Evolutionary conservation across 2,888 invertebrate genomes (phyloP).

Genomic region (Pyralis farinalis): DNA sequence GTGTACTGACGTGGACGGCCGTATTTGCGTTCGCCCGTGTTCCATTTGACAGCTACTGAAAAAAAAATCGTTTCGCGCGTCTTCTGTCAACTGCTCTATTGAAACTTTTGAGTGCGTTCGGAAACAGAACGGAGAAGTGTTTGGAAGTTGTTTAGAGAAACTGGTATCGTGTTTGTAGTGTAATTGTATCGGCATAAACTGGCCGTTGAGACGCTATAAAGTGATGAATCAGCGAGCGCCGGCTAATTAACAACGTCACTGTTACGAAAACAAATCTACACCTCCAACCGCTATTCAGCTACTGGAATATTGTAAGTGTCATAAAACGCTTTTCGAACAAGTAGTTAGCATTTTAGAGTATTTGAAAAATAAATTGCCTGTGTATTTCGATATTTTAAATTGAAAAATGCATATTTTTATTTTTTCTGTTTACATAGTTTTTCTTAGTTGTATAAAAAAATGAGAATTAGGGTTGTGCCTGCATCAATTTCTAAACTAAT

Average conservation of each 20-base stretch:
- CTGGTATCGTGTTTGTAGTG: conserved; percentile 57
- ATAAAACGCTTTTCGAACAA: conserved; percentile 6
- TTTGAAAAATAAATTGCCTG: too few species aligned
- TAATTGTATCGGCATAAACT: conserved; percentile 58
- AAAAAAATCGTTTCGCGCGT: conserved; percentile 73
- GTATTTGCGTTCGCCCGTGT: conserved; percentile 50
- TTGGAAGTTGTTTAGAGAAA: conserved; percentile 34
- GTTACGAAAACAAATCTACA: conserved; percentile 71
- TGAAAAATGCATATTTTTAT: background rate
- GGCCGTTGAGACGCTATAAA: conserved; percentile 72
- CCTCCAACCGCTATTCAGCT: conserved; percentile 44
- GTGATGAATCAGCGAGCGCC: conserved; percentile 79
- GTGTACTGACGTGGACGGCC: conserved; percentile 72
- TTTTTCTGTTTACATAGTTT: too few species aligned
- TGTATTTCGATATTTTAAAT: background rate
- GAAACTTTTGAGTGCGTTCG: conserved; percentile 65
- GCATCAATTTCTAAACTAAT: too few species aligned
- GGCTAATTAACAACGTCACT: conserved; percentile 73
- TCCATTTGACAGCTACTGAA: conserved; percentile 57
- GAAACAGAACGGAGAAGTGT: conserved; percentile 40
- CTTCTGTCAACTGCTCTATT: conserved; percentile 52
- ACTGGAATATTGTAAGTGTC: conserved; percentile 65
- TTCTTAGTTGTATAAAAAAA: too few species aligned
- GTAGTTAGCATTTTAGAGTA: background rate
- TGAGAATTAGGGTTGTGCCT: too few species aligned